Evolutionary conservation across 2,113 vertebrate species (phyloP), one percentile per base, ranked within the genome.

Genomic region (Protomyctophum bolini): DNA sequence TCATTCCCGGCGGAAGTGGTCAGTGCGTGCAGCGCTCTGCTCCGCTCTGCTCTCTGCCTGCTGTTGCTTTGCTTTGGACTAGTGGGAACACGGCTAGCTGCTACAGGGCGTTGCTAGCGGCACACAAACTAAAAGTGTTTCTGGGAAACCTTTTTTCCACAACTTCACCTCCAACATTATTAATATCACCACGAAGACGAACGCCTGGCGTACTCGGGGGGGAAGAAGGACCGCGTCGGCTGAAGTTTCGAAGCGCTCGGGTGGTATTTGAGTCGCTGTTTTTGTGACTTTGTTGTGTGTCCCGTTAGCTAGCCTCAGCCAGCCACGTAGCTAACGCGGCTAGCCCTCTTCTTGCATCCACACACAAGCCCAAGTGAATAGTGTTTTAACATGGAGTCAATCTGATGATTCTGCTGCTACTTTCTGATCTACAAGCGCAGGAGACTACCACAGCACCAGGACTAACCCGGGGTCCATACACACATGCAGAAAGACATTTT

Each of bases 61-160:
- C 21, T 21, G 21, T 21, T 21, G 21, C 21, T 21, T 21, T 21
- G 21, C 21, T 21, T 21, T 21, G 21, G 33, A 41, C 57, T 29
- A 28, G 14, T 56, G 54, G 2, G 29, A 11, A 61, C 33, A 46
- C 71, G 66, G 88, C 83, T 89, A 90, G 86, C 86, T 77, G 76
- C 85, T 88, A 41, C 33, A 89, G 90, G 90, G 90, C 90, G 90
- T 91, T 86, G 90, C 88, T 90, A 91, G 82, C 88, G 76, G 85
- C 85, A 78, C 79, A 4, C 21, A 21, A 21, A 21, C 21, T 21
- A 21, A 85, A 81, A 90, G 86, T 85, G 77, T 84, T 88, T 87
- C 75, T 51, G 56, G 21, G 63, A 52, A 1, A 55, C 67, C 64
- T 76, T 41, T 41, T 41, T 74, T 86, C 59, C 49, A 11, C 72